Percentiles rank a stretch among this genome's conserved stretches.
Evolutionary conservation across 2,113 vertebrate genomes (phyloP).

Genomic region (Odocoileus virginianus): DNA sequence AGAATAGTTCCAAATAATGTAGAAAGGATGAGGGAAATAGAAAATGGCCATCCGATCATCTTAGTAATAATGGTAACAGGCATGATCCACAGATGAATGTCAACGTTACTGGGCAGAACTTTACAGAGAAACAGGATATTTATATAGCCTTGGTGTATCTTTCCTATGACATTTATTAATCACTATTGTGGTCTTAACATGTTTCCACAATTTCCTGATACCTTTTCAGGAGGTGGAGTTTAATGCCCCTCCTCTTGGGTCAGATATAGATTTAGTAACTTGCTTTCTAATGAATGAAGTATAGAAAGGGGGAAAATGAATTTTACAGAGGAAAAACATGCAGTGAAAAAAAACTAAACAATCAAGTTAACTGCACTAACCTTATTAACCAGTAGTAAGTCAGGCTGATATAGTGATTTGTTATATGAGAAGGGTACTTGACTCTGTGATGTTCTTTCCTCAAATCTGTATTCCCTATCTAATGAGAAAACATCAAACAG

Average conservation of each 20-base stretch:
- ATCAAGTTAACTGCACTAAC: not conserved
- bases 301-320: not conserved
- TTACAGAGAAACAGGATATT: not conserved
- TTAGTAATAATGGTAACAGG: not conserved
- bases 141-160: not conserved
- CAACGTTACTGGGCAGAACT: not conserved
- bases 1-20: not conserved
- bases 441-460: not conserved
- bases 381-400: not conserved
- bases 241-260: not conserved
- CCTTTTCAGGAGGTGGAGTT: not conserved
- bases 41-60: not conserved
- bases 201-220: not conserved
- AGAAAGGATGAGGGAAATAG: not conserved
- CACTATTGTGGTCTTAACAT: not conserved
- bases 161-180: not conserved
- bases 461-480: not conserved
- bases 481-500: not conserved
- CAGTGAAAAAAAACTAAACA: not conserved
- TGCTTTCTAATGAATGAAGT: not conserved
- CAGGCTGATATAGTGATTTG: rapidly evolving
- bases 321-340: not conserved
- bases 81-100: not conserved
- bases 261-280: not conserved
- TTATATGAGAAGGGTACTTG: not conserved